Conservation (phyloP, 2,113 vertebrate genomes). For the Hemibates koningsi region DNA sequence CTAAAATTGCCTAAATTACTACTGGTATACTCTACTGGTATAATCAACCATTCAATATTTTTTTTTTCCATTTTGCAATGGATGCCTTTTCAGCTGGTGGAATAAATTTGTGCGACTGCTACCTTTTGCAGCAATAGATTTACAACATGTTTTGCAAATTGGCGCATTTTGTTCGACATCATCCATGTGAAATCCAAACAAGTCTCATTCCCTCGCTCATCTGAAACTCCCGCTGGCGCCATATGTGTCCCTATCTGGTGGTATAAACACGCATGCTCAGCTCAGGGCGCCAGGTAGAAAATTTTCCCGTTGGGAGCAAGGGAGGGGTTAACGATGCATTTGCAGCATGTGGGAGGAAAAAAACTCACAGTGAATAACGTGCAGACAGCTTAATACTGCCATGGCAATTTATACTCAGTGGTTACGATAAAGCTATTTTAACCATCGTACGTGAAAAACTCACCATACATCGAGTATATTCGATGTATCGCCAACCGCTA, state of each 20-base stretch:
- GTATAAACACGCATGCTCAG: not conserved
- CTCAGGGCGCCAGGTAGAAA: not conserved
- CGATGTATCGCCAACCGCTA: not conserved
- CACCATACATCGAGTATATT: accelerated
- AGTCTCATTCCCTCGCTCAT: not conserved
- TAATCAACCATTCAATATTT: not conserved
- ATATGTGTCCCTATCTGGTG: not conserved
- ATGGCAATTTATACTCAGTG: not conserved
- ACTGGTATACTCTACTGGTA: not conserved
- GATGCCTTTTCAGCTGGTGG: not conserved
- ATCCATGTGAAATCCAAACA: not conserved
- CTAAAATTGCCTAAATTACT: not conserved
- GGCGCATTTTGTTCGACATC: not conserved
- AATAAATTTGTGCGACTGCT: not conserved
- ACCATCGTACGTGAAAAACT: not conserved
- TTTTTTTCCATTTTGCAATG: not conserved
- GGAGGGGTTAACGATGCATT: not conserved
- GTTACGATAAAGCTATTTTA: not conserved
- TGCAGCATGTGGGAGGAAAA: not conserved
- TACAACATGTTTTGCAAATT: not conserved
- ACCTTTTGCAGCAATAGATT: not conserved
- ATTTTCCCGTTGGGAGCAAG: not conserved
- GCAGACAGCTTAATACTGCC: not conserved
- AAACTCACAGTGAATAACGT: not conserved
- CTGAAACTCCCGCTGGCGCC: not conserved